Evolutionary conservation across 1,140 invertebrate species (phyloP).

Genomic region (Lysiphlebus fabarum): DNA sequence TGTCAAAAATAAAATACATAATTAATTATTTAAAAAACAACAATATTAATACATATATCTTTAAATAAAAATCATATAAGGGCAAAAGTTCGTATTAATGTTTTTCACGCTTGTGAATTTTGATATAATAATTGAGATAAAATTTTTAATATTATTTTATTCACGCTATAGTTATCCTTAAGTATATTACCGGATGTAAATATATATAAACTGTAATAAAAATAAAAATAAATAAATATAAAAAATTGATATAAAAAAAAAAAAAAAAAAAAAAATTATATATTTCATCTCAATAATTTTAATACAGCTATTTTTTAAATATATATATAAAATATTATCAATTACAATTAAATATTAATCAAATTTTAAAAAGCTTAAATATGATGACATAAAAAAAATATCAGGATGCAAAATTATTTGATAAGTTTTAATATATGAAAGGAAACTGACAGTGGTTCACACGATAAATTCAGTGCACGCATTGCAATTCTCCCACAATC

Average conservation of each 20-base stretch:
- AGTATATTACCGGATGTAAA: no score
- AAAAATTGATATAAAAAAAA: no score
- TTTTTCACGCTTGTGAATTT: slow-evolving; percentile 18
- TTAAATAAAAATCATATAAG: slow-evolving; percentile 28
- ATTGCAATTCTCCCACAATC: slow-evolving; percentile 8
- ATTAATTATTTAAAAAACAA: no score
- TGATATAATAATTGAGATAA: slow-evolving; percentile 20
- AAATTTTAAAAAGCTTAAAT: not conserved
- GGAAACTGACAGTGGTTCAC: slow-evolving; percentile 11
- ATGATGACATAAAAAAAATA: not conserved
- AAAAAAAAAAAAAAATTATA: no score
- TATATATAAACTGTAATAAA: no score
- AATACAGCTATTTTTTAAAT: no score
- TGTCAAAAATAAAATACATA: slow-evolving; percentile 10
- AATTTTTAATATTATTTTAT: slow-evolving; percentile 5
- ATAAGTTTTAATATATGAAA: slow-evolving; percentile 1
- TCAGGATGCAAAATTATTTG: not conserved
- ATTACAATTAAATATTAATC: no score
- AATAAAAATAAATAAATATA: no score
- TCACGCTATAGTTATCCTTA: slow-evolving; percentile 1
- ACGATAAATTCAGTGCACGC: slow-evolving; percentile 4
- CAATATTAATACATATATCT: not conserved
- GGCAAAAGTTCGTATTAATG: slow-evolving; percentile 27
- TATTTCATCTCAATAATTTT: no score
- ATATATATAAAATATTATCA: no score